Evolutionary conservation across 1,140 invertebrate species (phyloP).

Genomic region (Ostrea denselamellosa): DNA sequence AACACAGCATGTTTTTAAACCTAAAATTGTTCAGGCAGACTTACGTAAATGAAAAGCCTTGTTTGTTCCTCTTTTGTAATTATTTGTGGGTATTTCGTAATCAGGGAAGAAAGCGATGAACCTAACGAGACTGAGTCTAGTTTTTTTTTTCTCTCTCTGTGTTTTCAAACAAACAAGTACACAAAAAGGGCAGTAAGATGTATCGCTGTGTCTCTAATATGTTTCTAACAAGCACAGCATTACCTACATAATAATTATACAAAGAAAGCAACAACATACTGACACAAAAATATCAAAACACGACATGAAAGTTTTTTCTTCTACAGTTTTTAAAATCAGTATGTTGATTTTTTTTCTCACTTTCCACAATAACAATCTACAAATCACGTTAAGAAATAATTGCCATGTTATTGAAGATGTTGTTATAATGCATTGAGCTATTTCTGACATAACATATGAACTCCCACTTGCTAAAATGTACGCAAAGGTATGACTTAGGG

Average conservation of each 20-base stretch:
- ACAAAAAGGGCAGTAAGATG: background rate
- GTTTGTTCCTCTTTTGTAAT: background rate
- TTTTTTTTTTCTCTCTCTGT: background rate
- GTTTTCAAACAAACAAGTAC: background rate
- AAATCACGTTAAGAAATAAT: background rate
- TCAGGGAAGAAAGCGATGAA: background rate
- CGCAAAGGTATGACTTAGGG: background rate
- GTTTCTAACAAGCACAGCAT: constrained; percentile 1
- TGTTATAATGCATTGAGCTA: background rate
- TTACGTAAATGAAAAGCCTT: constrained; percentile 32
- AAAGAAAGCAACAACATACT: background rate
- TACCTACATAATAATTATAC: background rate
- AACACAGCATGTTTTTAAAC: background rate
- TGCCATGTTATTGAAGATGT: background rate
- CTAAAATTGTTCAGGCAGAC: background rate
- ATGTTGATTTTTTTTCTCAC: too few species aligned
- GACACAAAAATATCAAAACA: background rate
- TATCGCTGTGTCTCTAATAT: background rate
- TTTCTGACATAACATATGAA: background rate
- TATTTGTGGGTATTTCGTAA: constrained; percentile 33
- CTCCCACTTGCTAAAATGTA: background rate
- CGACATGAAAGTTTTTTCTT: too few species aligned
- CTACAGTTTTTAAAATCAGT: too few species aligned
- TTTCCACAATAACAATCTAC: background rate
- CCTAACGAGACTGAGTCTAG: background rate